A percentile compares a stretch with the other conserved stretches of the same genome.
Evolutionary conservation across 2,113 vertebrate genomes (phyloP).

Genomic region (Motacilla tschutschensis): DNA sequence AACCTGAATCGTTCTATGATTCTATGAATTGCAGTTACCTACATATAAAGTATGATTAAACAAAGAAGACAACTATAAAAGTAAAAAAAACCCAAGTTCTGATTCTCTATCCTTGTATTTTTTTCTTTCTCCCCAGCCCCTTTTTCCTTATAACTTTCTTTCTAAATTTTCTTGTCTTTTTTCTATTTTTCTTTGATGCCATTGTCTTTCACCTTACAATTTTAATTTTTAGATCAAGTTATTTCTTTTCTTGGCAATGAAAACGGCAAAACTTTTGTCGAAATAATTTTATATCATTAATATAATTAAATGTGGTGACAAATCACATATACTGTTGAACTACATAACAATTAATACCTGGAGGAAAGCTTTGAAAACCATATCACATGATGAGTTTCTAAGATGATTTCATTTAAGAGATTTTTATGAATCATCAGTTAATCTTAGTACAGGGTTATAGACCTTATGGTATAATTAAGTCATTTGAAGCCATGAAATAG

Average conservation of each 20-base stretch:
- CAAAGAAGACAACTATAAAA: neutral
- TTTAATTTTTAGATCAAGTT: neutral
- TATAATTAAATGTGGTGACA: neutral
- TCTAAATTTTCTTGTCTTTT: neutral
- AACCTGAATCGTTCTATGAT: neutral
- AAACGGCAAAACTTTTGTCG: neutral
- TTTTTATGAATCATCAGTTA: slow-evolving; percentile 16
- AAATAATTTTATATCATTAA: neutral
- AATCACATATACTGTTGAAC: neutral
- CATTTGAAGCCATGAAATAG: neutral
- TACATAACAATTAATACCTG: slow-evolving; percentile 4
- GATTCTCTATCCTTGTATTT: neutral
- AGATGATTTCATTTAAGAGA: neutral
- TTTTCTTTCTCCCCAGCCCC: neutral
- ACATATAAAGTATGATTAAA: neutral
- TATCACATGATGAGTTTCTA: neutral
- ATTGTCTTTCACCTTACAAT: neutral
- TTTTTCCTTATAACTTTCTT: neutral
- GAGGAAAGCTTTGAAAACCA: neutral
- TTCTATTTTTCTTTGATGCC: neutral
- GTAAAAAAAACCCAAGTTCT: neutral
- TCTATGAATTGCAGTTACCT: neutral
- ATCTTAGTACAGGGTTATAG: neutral
- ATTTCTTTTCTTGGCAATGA: neutral
- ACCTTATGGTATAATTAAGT: neutral